These are phyloP conservation scores for Eubasilissa regina DNA, from an alignment of 1,140 invertebrate species.

Conservation along the genomic window DNA sequence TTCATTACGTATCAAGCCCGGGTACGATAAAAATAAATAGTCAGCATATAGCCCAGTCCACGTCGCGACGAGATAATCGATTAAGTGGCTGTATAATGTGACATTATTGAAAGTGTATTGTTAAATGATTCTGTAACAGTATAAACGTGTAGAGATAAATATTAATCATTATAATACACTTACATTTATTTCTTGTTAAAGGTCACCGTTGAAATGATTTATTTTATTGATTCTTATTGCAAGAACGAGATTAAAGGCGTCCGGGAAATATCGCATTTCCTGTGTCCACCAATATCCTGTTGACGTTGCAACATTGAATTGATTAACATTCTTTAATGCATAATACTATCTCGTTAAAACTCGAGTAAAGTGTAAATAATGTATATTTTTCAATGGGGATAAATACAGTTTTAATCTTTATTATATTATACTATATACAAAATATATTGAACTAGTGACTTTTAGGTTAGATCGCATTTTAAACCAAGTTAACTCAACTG, in stretches of 20 bases:
- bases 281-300: not conserved
- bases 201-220: not conserved
- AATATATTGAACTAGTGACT: too few species aligned
- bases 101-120: not conserved
- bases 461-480: too few species aligned
- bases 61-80: not conserved
- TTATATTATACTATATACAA: too few species aligned
- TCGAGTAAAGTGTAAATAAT: not conserved
- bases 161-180: not conserved
- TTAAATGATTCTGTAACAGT: not conserved
- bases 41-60: not conserved
- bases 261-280: not conserved
- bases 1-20: not conserved
- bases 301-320: not conserved
- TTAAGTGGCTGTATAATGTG: not conserved
- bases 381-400: not conserved
- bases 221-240: not conserved
- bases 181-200: not conserved
- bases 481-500: too few species aligned
- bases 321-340: not conserved
- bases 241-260: not conserved
- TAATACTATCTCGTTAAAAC: not conserved
- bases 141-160: not conserved
- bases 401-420: too few species aligned
- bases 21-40: not conserved